Evolutionary conservation across 2,797 vertebrate species (phyloP), one percentile per base, ranked within the genome.

Genomic region (Calcarius lapponicus): DNA sequence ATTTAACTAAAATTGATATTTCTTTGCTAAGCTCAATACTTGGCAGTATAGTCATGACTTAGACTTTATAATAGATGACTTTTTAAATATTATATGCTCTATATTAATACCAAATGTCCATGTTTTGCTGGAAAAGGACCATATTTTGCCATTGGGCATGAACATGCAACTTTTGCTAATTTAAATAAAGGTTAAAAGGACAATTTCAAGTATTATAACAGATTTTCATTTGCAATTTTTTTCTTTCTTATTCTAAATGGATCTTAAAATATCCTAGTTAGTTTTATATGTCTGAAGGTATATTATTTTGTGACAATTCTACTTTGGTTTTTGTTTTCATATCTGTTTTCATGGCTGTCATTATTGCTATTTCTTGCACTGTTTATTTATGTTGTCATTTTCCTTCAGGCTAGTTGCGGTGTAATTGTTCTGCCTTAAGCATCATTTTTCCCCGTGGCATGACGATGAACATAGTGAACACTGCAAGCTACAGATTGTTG

Each of bases 391-490:
- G 38, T 67, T 95, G 90, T 65, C 86, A 62, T 95, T 96, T 90
- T 92, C 83, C 95, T 95, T 79, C 76, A 81, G 93, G 90, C 94
- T 92, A 85, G 28, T 40, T 10, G 36, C 86, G 71, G 90, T 95
- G 80, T 88, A 85, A 92, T 84, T 74, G 36, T 92, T 96, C 78
- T 94, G 96, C 95, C 91, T 94, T 92, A 78, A 96, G 95, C 91
- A 89, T 80, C 16, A 8, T 61, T 92, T 96, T 94, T 71, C 78
- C 95, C 93, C 31, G 1, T 48, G 90, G 86, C 74, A 70, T 71
- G 81, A 85, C 83, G 65, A 73, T 16, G 53, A 90, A 54, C 73
- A 29, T 11, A 80, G 60, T 4, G 9, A 93, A 82, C 65, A 74
- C 28, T 85, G 70, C 28, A 84, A 76, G 58, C 54, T 86, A 45